phyloP scores from a whole-genome alignment of 2,888 invertebrate species.

The Conops quadrifasciatus region DNA sequence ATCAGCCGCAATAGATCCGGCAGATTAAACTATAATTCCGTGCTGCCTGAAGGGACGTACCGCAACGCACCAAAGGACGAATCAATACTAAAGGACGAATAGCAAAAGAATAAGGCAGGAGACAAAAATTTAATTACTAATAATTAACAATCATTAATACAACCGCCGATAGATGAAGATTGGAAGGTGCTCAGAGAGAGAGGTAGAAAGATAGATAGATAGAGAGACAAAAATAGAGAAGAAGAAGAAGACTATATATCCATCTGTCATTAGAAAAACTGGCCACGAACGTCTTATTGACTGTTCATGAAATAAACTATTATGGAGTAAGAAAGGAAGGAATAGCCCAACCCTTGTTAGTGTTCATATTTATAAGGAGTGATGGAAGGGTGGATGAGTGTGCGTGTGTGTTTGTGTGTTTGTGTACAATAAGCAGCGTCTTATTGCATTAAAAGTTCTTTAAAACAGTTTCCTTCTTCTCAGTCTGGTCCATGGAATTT shows the following conservation, averaged over 20 bases:
- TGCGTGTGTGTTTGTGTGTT: background rate
- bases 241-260: too few species aligned
- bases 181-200: background rate
- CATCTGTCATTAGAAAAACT: too few species aligned
- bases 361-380: background rate
- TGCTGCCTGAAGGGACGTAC: background rate
- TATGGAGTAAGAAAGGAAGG: too few species aligned
- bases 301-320: too few species aligned
- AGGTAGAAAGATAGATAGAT: background rate
- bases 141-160: slow-evolving; percentile 15
- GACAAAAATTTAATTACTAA: slow-evolving; percentile 9
- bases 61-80: background rate
- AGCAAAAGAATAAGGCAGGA: background rate
- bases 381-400: background rate
- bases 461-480: too few species aligned
- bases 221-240: background rate
- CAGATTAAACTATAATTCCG: background rate
- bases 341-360: too few species aligned
- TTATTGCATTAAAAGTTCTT: too few species aligned
- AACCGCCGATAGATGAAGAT: background rate
- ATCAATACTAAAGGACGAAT: background rate
- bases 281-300: too few species aligned
- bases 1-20: background rate
- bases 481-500: background rate
- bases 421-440: background rate